These are phyloP conservation scores for Nothocercus nigrocapillus DNA, from an alignment of 2,113 vertebrate species.

Conservation along the genomic window DNA sequence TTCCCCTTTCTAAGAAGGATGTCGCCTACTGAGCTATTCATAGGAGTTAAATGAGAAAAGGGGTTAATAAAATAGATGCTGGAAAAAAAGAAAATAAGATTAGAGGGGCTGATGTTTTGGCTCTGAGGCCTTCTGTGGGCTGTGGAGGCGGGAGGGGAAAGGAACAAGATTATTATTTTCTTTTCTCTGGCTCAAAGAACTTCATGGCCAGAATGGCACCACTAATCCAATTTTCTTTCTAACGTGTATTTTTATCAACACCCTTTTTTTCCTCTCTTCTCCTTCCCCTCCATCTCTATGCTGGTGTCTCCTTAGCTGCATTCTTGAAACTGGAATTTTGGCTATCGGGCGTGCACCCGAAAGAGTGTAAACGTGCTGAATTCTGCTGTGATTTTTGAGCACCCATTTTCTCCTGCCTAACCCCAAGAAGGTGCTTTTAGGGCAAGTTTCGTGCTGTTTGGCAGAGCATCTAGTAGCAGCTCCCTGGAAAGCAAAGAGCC, in stretches of 20 bases:
- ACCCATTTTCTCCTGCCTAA: not conserved
- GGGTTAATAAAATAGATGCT: slow-evolving; percentile 79
- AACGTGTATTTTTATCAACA: slow-evolving; percentile 75
- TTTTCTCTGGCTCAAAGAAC: slow-evolving; percentile 61
- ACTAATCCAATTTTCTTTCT: slow-evolving; percentile 77
- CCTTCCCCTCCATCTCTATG: not conserved
- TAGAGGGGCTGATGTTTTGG: slow-evolving; percentile 72
- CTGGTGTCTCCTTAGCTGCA: not conserved
- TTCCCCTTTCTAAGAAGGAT: slow-evolving; percentile 77
- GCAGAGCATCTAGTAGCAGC: slow-evolving; percentile 55
- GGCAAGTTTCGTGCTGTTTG: not conserved
- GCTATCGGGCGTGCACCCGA: accelerated
- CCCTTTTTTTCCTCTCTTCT: slow-evolving; percentile 38
- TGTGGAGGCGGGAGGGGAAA: not conserved
- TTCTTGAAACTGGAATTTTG: not conserved
- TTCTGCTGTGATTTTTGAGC: not conserved
- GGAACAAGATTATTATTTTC: slow-evolving; percentile 76
- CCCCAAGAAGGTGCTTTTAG: not conserved
- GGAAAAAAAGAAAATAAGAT: slow-evolving; percentile 78
- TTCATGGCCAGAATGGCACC: slow-evolving; percentile 71
- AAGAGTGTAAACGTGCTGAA: not conserved
- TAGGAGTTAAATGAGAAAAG: slow-evolving; percentile 79
- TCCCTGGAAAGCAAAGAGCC: slow-evolving; percentile 54
- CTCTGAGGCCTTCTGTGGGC: slow-evolving; percentile 70
- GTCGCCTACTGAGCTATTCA: slow-evolving; percentile 83